Evolutionary conservation across 2,888 invertebrate genomes (phyloP).

Genomic region (Parascotia fuliginaria): DNA sequence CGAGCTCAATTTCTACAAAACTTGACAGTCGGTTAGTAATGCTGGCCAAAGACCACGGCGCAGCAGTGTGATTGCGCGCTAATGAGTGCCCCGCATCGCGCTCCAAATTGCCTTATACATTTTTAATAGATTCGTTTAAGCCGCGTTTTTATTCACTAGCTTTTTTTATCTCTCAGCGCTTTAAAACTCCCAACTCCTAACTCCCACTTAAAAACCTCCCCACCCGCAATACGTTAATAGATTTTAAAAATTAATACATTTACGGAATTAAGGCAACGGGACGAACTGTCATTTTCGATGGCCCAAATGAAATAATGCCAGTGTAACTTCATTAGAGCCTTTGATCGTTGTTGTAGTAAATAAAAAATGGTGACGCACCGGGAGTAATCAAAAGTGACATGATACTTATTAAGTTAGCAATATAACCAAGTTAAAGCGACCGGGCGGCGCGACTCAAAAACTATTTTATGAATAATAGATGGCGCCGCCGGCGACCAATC

Average conservation of each 20-base stretch:
- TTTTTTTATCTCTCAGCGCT: slow-evolving; percentile 56
- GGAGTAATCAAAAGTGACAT: slow-evolving; percentile 84
- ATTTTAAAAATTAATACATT: slow-evolving; percentile 81
- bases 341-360: slow-evolving; percentile 68
- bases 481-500: slow-evolving; percentile 81
- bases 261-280: slow-evolving; percentile 65
- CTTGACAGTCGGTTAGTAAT: slow-evolving; percentile 18
- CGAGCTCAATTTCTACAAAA: background rate
- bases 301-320: slow-evolving; percentile 66
- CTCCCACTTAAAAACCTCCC: slow-evolving; percentile 17
- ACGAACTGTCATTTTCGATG: slow-evolving; percentile 67
- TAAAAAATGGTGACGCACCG: slow-evolving; percentile 63
- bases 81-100: slow-evolving; percentile 60
- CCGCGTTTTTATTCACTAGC: slow-evolving; percentile 76
- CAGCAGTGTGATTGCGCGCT: slow-evolving; percentile 60
- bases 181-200: slow-evolving; percentile 56
- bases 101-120: slow-evolving; percentile 77
- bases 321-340: slow-evolving; percentile 66
- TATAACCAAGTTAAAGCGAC: slow-evolving; percentile 79
- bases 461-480: slow-evolving; percentile 86
- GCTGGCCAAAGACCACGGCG: slow-evolving; percentile 24
- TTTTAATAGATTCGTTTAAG: slow-evolving; percentile 81
- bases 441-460: slow-evolving; percentile 84
- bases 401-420: slow-evolving; percentile 82
- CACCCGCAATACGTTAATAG: slow-evolving; percentile 73